Evolutionary conservation across 2,797 vertebrate species (phyloP).

Genomic region (Lemur catta): DNA sequence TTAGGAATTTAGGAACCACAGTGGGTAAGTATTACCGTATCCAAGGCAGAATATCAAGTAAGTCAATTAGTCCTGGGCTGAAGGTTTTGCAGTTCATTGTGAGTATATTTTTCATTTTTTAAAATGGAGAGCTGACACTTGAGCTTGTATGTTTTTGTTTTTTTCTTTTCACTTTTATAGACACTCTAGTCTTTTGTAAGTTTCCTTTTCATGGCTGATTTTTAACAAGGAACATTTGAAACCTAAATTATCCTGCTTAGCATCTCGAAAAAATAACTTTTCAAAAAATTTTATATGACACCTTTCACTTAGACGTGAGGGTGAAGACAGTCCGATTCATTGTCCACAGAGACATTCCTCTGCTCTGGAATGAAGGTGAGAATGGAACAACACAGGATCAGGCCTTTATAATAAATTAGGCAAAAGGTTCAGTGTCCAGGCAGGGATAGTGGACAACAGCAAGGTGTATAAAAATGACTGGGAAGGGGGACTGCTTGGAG

Average conservation of each 20-base stretch:
- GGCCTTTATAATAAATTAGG: background rate
- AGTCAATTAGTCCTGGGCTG: background rate
- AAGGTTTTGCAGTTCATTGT: background rate
- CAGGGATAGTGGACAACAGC: background rate
- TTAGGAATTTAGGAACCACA: background rate
- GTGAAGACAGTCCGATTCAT: background rate
- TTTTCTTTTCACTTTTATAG: background rate
- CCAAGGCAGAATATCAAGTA: background rate
- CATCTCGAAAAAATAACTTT: background rate
- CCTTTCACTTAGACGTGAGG: slow-evolving; percentile 21
- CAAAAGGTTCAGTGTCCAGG: background rate
- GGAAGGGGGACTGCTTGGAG: background rate
- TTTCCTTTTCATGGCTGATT: slow-evolving; percentile 37
- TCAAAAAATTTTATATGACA: background rate
- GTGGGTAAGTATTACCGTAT: background rate
- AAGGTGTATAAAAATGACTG: background rate
- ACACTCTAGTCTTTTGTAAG: background rate
- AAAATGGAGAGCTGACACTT: background rate
- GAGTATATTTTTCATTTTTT: background rate
- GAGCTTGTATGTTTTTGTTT: background rate
- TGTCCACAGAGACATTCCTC: background rate
- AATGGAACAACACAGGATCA: background rate
- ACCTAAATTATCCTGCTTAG: background rate
- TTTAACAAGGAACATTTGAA: slow-evolving; percentile 34
- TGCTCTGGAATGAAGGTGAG: background rate